Evolutionary conservation across 2,888 invertebrate species (phyloP).

Genomic region (Apamea sordens): DNA sequence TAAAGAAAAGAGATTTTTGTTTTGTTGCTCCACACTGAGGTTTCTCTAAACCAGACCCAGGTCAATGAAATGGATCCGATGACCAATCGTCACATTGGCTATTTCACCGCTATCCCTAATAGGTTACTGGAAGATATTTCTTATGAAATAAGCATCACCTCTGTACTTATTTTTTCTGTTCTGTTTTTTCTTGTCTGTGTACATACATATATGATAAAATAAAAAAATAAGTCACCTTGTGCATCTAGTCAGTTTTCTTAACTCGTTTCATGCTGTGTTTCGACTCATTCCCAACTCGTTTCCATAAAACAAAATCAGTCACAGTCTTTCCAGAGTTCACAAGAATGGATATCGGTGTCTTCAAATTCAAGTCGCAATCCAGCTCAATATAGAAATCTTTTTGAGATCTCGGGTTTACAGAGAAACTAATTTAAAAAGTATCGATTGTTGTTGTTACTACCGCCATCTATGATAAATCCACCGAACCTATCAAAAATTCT

Average conservation of each 20-base stretch:
- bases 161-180: too few species aligned
- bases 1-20: not conserved
- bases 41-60: not conserved
- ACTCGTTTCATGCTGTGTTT: too few species aligned
- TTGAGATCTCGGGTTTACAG: not conserved
- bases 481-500: not conserved
- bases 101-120: too few species aligned
- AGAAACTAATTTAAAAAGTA: not conserved
- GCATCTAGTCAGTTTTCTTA: too few species aligned
- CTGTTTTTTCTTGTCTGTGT: too few species aligned
- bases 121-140: too few species aligned
- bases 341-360: not conserved
- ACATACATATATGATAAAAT: too few species aligned
- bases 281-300: too few species aligned
- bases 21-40: not conserved
- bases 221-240: too few species aligned
- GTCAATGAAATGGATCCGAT: not conserved
- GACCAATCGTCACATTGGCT: too few species aligned
- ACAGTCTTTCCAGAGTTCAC: not conserved
- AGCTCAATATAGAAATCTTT: not conserved
- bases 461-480: constrained; percentile 34
- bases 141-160: too few species aligned
- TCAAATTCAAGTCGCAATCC: not conserved
- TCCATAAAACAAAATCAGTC: not conserved
- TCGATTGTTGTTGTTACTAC: not conserved